phyloP scores from a whole-genome alignment of 1,140 invertebrate species.

The Andricus grossulariae region DNA sequence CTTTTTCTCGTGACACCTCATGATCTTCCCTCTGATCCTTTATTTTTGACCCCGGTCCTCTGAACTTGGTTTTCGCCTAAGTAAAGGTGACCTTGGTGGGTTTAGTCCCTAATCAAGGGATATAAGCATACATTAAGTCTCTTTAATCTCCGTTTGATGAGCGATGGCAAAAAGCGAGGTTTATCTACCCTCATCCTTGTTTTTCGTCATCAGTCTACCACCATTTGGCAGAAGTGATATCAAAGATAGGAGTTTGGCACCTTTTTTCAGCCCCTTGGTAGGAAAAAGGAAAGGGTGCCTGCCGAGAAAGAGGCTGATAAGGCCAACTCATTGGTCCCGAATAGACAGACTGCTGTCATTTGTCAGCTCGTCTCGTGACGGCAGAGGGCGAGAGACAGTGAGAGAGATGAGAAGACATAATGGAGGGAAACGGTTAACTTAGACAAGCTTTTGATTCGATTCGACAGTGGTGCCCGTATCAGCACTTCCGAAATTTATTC shows the following conservation, averaged over 20 bases:
- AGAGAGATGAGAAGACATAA: slow-evolving; percentile 26
- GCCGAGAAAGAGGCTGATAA: slow-evolving; percentile 54
- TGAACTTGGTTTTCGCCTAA: too few species aligned
- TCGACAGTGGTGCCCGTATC: slow-evolving; percentile 35
- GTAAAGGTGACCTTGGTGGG: not conserved
- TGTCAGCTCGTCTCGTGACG: slow-evolving; percentile 50
- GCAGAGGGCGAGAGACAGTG: slow-evolving; percentile 31
- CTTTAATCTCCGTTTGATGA: slow-evolving; percentile 56
- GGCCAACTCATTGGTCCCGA: slow-evolving; percentile 59
- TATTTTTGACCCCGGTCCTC: too few species aligned
- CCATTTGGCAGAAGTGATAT: slow-evolving; percentile 58
- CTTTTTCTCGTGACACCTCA: too few species aligned
- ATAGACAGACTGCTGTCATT: slow-evolving; percentile 64
- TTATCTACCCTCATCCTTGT: slow-evolving; percentile 59
- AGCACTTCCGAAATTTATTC: slow-evolving; percentile 40
- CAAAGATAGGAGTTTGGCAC: slow-evolving; percentile 54
- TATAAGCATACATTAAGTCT: slow-evolving; percentile 40
- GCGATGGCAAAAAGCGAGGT: slow-evolving; percentile 45
- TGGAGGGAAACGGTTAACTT: slow-evolving; percentile 39
- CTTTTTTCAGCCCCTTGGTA: slow-evolving; percentile 48
- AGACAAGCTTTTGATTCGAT: slow-evolving; percentile 44
- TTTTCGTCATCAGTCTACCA: slow-evolving; percentile 66
- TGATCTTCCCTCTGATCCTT: too few species aligned
- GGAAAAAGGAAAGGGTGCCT: slow-evolving; percentile 54
- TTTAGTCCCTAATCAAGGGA: not conserved